Conservation (phyloP, 2,888 invertebrate species). For the Meiosimyza decipiens region DNA sequence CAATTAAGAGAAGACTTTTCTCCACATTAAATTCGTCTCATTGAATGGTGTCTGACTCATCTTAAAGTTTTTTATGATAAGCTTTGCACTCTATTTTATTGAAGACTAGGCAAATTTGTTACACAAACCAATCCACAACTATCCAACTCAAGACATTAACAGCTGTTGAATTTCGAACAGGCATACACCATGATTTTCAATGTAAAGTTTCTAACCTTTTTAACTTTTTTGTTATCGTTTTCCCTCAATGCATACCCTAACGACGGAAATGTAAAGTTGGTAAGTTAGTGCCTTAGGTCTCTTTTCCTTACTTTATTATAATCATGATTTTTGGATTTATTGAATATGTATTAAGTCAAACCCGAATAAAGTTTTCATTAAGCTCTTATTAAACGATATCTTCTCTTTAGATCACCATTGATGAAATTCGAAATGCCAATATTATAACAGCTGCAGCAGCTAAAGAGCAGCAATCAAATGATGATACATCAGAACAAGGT, state of each 20-base stretch:
- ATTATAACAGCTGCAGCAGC: conserved; percentile 51
- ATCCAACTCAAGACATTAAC: background rate
- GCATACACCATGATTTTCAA: background rate
- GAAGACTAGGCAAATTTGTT: no score
- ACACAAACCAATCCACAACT: no score
- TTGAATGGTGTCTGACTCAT: no score
- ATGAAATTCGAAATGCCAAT: conserved; percentile 78
- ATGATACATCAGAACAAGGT: conserved; percentile 67
- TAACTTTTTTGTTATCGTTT: conserved; percentile 15
- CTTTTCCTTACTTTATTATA: background rate
- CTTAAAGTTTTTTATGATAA: no score
- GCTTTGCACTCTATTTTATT: no score
- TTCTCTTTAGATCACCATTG: conserved; percentile 78
- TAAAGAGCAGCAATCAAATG: conserved; percentile 54
- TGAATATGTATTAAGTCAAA: background rate
- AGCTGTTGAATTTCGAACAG: background rate
- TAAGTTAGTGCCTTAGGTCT: conserved; percentile 34
- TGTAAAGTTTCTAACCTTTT: background rate
- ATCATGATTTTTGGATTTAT: background rate
- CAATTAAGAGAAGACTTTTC: no score
- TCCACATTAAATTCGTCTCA: no score
- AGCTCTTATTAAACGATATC: background rate
- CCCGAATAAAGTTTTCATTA: background rate
- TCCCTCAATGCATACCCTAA: conserved; percentile 29
- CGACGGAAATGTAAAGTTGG: conserved; percentile 37